These are phyloP conservation scores for Raphicerus campestris DNA, from an alignment of 2,113 vertebrate species.

Conservation along the genomic window DNA sequence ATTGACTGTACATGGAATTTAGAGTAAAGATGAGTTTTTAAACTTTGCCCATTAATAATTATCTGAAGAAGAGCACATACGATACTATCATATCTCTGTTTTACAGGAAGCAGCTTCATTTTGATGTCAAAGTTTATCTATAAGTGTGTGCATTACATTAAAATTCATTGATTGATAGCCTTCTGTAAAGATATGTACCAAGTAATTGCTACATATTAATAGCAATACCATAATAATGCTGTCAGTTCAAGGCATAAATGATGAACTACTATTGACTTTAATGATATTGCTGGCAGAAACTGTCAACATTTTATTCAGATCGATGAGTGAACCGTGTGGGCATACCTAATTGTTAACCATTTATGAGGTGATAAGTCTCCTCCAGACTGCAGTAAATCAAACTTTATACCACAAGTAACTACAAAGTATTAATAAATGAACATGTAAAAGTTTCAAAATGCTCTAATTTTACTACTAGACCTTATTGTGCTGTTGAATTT, in stretches of 20 bases:
- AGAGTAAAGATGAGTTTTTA: background rate
- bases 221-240: slow-evolving; percentile 10
- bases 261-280: slow-evolving; percentile 20
- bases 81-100: background rate
- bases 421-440: background rate
- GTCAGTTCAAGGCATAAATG: background rate
- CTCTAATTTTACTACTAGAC: background rate
- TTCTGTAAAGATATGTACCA: background rate
- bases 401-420: background rate
- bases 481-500: background rate
- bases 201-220: background rate
- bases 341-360: slow-evolving; percentile 9
- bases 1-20: background rate
- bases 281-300: background rate
- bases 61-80: background rate
- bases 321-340: background rate
- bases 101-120: background rate
- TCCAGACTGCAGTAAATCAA: slow-evolving; percentile 30
- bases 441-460: background rate
- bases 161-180: background rate
- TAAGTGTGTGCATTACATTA: background rate
- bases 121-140: background rate
- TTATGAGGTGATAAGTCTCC: background rate
- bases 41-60: background rate
- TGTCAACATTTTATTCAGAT: slow-evolving; percentile 16